These are phyloP conservation scores for Cyprinodon brontotheroides DNA, from an alignment of 2,113 vertebrate species.

Conservation along the genomic window DNA sequence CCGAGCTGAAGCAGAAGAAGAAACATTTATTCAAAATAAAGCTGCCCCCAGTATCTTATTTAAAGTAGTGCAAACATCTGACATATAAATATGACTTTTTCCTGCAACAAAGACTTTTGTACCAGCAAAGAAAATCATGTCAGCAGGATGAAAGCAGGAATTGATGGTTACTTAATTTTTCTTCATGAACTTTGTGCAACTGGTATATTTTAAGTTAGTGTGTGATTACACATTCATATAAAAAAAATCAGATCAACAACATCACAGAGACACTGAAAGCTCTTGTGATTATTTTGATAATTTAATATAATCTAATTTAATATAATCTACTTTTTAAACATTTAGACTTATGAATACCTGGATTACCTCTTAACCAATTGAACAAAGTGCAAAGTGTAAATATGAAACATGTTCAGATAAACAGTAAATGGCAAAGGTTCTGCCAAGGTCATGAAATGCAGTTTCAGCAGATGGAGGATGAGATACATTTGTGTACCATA, in stretches of 20 bases:
- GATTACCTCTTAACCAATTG: not conserved
- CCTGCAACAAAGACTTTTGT: constrained; percentile 41
- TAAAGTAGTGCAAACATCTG: constrained; percentile 55
- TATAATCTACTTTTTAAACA: not conserved
- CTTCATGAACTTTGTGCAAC: constrained; percentile 24
- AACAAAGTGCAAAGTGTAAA: not conserved
- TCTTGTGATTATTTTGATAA: not conserved
- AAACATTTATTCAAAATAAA: constrained; percentile 74
- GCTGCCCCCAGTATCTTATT: constrained; percentile 53
- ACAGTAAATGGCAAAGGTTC: no score
- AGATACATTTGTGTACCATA: not conserved
- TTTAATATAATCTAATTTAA: not conserved
- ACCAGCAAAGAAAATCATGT: constrained; percentile 53
- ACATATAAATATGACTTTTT: constrained; percentile 47
- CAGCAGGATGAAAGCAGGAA: constrained; percentile 20
- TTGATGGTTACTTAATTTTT: constrained; percentile 8
- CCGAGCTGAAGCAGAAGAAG: constrained; percentile 69
- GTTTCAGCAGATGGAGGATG: no score
- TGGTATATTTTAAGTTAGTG: not conserved
- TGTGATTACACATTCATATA: not conserved
- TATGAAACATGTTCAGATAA: not conserved
- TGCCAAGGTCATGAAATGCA: no score
- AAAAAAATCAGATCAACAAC: not conserved
- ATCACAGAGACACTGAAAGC: not conserved
- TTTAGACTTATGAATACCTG: not conserved